phyloP scores from a whole-genome alignment of 2,888 invertebrate species.

The Sycophila texana region DNA sequence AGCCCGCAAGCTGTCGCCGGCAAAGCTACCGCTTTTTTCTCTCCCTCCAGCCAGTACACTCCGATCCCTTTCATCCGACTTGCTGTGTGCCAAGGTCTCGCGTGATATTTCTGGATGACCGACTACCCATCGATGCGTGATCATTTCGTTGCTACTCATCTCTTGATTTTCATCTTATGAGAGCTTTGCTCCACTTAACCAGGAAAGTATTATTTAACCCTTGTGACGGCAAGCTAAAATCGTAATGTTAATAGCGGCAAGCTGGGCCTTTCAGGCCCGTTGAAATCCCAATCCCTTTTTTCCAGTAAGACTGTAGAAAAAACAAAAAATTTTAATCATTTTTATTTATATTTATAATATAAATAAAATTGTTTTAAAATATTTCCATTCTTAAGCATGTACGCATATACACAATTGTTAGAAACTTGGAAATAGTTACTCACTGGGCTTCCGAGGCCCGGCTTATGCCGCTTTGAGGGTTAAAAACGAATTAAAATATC shows the following conservation, averaged over 20 bases:
- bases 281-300: slow-evolving; percentile 10
- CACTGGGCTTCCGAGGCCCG: slow-evolving; percentile 14
- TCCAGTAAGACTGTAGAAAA: neutral
- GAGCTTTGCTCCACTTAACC: no score
- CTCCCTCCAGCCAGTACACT: neutral
- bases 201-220: neutral
- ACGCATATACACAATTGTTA: slow-evolving; percentile 3
- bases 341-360: slow-evolving; percentile 16
- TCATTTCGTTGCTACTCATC: neutral
- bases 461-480: slow-evolving; percentile 18
- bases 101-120: slow-evolving; percentile 21
- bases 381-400: slow-evolving; percentile 17
- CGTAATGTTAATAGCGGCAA: slow-evolving; percentile 7
- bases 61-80: neutral
- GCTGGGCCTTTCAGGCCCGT: slow-evolving; percentile 11
- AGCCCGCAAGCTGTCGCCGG: slow-evolving; percentile 13
- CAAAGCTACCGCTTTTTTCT: neutral
- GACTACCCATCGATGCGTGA: slow-evolving; percentile 23
- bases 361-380: neutral
- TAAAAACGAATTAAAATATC: neutral
- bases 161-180: no score
- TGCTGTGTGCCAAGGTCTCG: no score
- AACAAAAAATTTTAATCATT: no score
- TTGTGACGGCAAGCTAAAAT: slow-evolving; percentile 20
- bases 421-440: slow-evolving; percentile 14